Evolutionary conservation across 2,113 vertebrate species (phyloP), one percentile per base, ranked within the genome.

Genomic region (Tricholaema leucomelas): DNA sequence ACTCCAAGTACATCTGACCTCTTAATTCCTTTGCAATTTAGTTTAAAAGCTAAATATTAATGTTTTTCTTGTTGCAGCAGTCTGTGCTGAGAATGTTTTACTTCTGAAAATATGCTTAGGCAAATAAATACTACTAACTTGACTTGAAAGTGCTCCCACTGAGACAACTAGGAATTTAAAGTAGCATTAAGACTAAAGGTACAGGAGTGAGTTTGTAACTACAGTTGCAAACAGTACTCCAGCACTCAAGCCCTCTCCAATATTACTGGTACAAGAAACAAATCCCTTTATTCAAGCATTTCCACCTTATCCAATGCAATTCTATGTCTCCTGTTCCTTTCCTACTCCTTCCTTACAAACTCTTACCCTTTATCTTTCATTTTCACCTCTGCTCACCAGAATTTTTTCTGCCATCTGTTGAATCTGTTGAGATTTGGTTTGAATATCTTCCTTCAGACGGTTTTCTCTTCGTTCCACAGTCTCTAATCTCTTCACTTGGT

Each of bases 351-450:
- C 52, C 94, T 87, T 50, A 77, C 66, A 87, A 94, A 79, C 90
- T 91, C 95, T 94, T 90, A 77, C 69, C 69, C 96, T 92, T 92
- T 63, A 91, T 87, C 71, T 96, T 95, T 93, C 70, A 84, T 94
- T 95, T 95, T 74, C 40, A 59, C 82, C 87, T 96, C 95, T 96
- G 97, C 98, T 98, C 98, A 99, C 99, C 99, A 99, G 97, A 97
- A 99, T 99, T 98, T 99, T 99, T 96, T 99, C 99, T 80, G 98
- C 98, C 99, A 99, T 99, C 98, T 99, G 99, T 97, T 99, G 99
- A 93, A 99, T 98, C 98, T 99, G 99, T 94, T 99, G 99, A 93
- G 98, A 98, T 95, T 99, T 99, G 95, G 98, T 99, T 95, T 99
- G 99, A 95, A 99, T 98, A 96, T 99, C 99, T 94, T 99, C 99